Base-by-base conservation (phyloP, 2,797 vertebrate species). In the Characodon lateralis region DNA sequence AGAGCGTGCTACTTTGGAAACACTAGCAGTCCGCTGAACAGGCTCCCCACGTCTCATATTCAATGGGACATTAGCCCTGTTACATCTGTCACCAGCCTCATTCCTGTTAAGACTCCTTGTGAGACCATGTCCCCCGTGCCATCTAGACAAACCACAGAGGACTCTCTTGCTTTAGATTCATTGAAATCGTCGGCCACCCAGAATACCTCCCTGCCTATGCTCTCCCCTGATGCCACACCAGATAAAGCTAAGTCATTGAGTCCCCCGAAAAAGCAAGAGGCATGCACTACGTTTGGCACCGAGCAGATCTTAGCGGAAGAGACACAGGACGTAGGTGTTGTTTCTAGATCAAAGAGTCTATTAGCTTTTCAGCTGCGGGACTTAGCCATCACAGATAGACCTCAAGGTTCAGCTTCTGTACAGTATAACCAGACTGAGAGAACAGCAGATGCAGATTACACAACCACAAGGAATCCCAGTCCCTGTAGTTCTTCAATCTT, bases 31-130 rank as follows among this genome's bases (percentile, higher is more conserved):
- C 96, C 95, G 1, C 89, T 95, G 93, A 94, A 94, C 59, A 89
- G 87, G 14, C 84, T 91, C 74, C 81, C 91, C 28, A 58, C 90
- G 2, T 81, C 92, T 71, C 85, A 76, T 70, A 93, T 96, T 53
- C 93, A 95, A 35, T 96, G 96, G 96, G 94, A 96, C 82, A 92
- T 96, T 24, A 96, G 96, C 76, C 96, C 96, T 1, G 95, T 96
- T 12, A 92, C 89, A 1, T 95, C 95, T 0, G 71, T 87, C 69
- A 94, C 94, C 65, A 92, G 81, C 80, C 92, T 94, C 55, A 81
- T 95, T 68, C 94, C 94, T 68, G 86, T 75, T 20, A 91, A 84
- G 48, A 93, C 81, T 63, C 87, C 86, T 53, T 50, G 51, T 41
- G 86, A 93, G 12, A 84, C 76, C 63, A 63, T 84, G 1, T 87